Base-by-base conservation (phyloP, 2,113 vertebrate genomes). In the Ophthalmolycus amberensis region DNA sequence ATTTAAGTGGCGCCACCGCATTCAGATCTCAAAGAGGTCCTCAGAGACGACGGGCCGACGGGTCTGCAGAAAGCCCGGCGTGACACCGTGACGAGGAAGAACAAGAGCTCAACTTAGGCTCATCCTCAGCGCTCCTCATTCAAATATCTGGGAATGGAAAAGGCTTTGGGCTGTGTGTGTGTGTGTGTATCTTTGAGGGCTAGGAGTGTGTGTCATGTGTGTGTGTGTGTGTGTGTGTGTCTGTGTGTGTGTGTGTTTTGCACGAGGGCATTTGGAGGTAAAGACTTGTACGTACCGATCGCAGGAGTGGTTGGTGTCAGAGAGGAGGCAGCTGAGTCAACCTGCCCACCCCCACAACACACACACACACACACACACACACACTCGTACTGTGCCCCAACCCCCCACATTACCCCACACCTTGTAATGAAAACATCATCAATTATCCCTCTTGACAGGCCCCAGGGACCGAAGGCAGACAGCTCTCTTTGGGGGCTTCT, bases 381-480 rank as follows among this genome's bases (percentile, higher is more conserved):
- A 70, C 86, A 78, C 84, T 54, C 80, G 82, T 56, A 85, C 82
- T 90, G 91, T 95, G 94, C 88, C 71, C 86, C 91, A 85, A 82
- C 93, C 94, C 96, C 46, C 95, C 95, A 94, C 94, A 91, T 92
- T 93, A 90, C 89, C 95, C 95, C 95, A 96, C 93, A 96, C 96
- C 96, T 97, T 96, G 94, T 94, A 96, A 97, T 95, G 95, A 97
- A 98, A 97, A 97, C 96, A 96, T 96, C 96, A 97, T 98, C 97
- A 97, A 95, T 98, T 97, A 97, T 92, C 93, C 91, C 88, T 89
- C 90, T 82, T 95, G 96, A 97, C 96, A 97, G 96, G 94, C 91
- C 82, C 92, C 89, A 90, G 95, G 95, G 95, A 96, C 93, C 92
- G 56, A 20, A 88, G 92, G 87, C 91, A 94, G 94, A 95, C 94